These are phyloP conservation scores for Stichodactyla helianthus DNA, from an alignment of 64 coral and sea anemone genomes.

Conservation along the genomic window DNA sequence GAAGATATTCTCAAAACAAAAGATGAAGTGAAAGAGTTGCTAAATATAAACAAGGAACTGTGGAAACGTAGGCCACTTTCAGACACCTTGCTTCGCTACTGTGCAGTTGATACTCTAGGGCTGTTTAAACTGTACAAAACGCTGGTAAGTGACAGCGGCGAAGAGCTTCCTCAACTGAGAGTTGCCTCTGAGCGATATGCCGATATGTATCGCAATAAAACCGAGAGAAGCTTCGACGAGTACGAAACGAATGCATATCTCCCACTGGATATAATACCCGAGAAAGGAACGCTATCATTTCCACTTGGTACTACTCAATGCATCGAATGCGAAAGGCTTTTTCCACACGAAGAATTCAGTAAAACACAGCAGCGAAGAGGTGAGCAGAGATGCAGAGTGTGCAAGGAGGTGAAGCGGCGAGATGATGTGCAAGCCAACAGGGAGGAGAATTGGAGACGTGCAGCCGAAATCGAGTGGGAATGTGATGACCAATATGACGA, in stretches of 20 bases:
- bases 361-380: slow-evolving; percentile 10
- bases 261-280: slow-evolving; percentile 26
- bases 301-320: background rate
- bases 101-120: slow-evolving; percentile 40
- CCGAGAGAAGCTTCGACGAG: slow-evolving; percentile 40
- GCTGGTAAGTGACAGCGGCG: slow-evolving; percentile 23
- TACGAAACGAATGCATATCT: slow-evolving; percentile 50
- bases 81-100: slow-evolving; percentile 25
- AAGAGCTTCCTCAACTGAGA: slow-evolving; percentile 19
- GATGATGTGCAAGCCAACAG: slow-evolving; percentile 4
- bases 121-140: slow-evolving; percentile 54
- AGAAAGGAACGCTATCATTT: slow-evolving; percentile 15
- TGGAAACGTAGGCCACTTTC: slow-evolving; percentile 44
- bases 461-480: too few species aligned
- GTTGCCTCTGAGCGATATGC: slow-evolving; percentile 63
- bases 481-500: too few species aligned
- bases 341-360: slow-evolving; percentile 32
- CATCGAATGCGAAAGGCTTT: background rate
- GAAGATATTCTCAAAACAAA: slow-evolving; percentile 31
- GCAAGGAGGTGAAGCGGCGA: slow-evolving; percentile 24
- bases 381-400: slow-evolving; percentile 37
- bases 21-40: slow-evolving; percentile 8
- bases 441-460: too few species aligned
- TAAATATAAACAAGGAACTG: background rate
- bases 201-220: slow-evolving; percentile 46